These are phyloP conservation scores for Speoplatyrhinus poulsoni DNA, from an alignment of 2,113 vertebrate genomes.

Conservation along the genomic window DNA sequence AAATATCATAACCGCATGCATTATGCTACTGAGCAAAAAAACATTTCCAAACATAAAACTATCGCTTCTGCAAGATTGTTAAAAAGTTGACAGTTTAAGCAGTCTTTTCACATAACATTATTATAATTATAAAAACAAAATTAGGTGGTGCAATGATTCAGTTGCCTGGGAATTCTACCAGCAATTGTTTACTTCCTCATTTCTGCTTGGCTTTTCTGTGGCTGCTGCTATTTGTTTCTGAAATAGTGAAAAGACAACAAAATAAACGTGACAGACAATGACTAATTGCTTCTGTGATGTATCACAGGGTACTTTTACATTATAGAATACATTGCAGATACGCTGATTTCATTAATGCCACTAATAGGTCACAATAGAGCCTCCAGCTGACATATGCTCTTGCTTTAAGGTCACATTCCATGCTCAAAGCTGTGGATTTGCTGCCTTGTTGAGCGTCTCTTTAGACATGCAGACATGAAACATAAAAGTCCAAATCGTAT, in stretches of 20 bases:
- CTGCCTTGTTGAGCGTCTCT: too few relatives aligned
- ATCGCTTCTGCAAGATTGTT: slow-evolving; percentile 3
- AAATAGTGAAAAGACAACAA: background rate
- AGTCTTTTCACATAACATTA: background rate
- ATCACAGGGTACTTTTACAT: too few relatives aligned
- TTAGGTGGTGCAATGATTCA: background rate
- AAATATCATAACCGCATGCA: background rate
- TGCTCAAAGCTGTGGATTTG: background rate
- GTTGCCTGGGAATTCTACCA: background rate
- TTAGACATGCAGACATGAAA: background rate
- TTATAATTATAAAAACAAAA: background rate
- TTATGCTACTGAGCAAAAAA: background rate
- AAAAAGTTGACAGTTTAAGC: slow-evolving; percentile 1
- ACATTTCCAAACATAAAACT: background rate
- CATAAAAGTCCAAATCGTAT: background rate
- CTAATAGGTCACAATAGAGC: background rate
- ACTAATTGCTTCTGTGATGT: slow-evolving; percentile 16
- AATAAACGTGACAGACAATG: background rate
- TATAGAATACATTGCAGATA: background rate
- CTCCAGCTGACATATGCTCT: background rate
- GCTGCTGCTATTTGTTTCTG: slow-evolving; percentile 16
- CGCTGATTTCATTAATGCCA: slow-evolving; percentile 3
- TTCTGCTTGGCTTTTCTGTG: slow-evolving; percentile 25
- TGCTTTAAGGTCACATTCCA: background rate
- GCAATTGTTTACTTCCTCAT: slow-evolving; percentile 50